Evolutionary conservation across 1,140 invertebrate genomes (phyloP), one percentile per base, ranked within the genome.

Genomic region (Cylas formicarius): DNA sequence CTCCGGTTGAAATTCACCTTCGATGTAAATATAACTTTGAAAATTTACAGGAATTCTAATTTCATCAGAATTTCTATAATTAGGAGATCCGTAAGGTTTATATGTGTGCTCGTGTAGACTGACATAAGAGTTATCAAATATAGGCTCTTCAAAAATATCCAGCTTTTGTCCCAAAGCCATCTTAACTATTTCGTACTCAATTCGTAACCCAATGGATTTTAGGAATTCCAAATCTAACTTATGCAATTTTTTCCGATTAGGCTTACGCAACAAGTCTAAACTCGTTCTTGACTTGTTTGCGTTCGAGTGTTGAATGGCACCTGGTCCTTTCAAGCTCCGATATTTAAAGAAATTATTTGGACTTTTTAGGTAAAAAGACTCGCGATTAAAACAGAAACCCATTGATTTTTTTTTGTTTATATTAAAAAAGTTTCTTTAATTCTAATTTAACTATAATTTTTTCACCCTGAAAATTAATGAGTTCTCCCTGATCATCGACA

Each of bases 21-120:
- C 53, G 11, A 59, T 51, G 19, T 53, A 59, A 13, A 56, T 31
- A 29, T 34, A 50, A 40, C 54, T 54, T 33, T 42, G 40, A 32
- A 33, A 42, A 23, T 42, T 28, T 6, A 55, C 44, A 2, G 50
- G 44, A 28, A 57, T 59, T 8, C 53, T 24, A 40, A 57, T 50
- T 44, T 55, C 47, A 45, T 55, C 55, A 9, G 44, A 50, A n/a
- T 50, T 41, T 18, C 29, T 35, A 20, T 44, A 55, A 9, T 22
- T 37, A 5, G 48, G 37, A 3, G 39, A 45, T 4, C 17, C 37
- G 35, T 47, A 44, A 14, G 52, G 52, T 29, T 44, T 45, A 27
- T 55, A 41, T 4, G 46, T 45, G 35, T 55, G 50, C 9, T 38
- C 22, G 16, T 53, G 29, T 32, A 20, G 10, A 20, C 39, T 42